phyloP scores from a whole-genome alignment of 2,113 vertebrate genomes.

The Jacana jacana region DNA sequence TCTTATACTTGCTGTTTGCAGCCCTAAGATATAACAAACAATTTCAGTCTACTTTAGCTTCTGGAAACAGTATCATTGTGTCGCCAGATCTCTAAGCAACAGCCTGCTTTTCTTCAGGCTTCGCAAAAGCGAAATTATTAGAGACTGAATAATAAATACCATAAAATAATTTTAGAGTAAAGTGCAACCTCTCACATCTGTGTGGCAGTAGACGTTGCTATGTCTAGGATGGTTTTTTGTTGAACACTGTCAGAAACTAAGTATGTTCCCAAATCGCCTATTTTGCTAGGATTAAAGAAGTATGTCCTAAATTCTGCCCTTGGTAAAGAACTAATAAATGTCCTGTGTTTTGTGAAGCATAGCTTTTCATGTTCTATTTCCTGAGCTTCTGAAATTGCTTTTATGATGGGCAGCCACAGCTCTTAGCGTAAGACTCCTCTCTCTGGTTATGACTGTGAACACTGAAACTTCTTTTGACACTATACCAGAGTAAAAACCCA shows the following conservation, averaged over 20 bases:
- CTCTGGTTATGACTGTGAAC: background rate
- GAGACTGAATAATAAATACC: background rate
- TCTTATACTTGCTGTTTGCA: background rate
- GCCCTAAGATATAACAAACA: background rate
- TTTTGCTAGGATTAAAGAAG: background rate
- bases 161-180: background rate
- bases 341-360: background rate
- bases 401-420: background rate
- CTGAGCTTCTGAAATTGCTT: background rate
- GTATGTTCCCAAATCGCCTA: background rate
- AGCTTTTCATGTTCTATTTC: background rate
- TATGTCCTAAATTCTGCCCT: background rate
- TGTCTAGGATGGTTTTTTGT: background rate
- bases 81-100: background rate
- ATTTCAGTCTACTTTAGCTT: background rate
- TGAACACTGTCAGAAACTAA: background rate
- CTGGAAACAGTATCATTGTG: background rate
- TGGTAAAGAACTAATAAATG: background rate
- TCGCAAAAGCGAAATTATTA: background rate
- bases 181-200: background rate
- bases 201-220: background rate
- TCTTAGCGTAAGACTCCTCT: background rate
- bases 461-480: background rate
- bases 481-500: background rate
- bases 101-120: background rate